Percentiles rank a stretch among this genome's conserved stretches.
Evolutionary conservation across 2,888 invertebrate genomes (phyloP).

Genomic region (Thymelicus lineola): DNA sequence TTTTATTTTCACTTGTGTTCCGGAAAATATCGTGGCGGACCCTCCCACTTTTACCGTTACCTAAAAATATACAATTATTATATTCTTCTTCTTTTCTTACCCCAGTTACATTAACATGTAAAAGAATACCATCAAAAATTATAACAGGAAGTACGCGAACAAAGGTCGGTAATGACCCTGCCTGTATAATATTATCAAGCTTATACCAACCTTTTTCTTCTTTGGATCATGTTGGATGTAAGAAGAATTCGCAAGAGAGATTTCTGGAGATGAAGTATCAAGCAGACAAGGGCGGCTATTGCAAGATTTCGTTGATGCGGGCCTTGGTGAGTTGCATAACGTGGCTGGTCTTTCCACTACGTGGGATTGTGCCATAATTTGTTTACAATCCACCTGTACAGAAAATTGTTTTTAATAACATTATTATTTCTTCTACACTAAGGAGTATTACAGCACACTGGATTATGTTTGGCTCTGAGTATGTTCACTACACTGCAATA

Average conservation of each 20-base stretch:
- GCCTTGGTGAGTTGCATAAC: slow-evolving; percentile 90
- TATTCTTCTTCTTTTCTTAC: not conserved
- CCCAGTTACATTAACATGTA: not conserved
- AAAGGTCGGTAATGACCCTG: too few relatives aligned
- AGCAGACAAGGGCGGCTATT: slow-evolving; percentile 92
- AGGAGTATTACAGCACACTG: too few relatives aligned
- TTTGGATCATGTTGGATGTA: slow-evolving; percentile 94
- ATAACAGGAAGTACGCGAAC: too few relatives aligned
- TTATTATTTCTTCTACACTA: too few relatives aligned
- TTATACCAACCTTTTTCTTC: slow-evolving; percentile 86
- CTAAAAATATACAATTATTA: slow-evolving; percentile 50
- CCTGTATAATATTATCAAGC: too few relatives aligned
- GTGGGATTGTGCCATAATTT: slow-evolving; percentile 97
- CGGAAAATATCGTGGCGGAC: slow-evolving; percentile 94
- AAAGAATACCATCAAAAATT: too few relatives aligned
- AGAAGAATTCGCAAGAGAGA: slow-evolving; percentile 91
- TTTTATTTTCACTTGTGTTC: slow-evolving; percentile 96
- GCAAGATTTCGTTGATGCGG: slow-evolving; percentile 92
- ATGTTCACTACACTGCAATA: too few relatives aligned
- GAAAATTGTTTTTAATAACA: slow-evolving; percentile 6
- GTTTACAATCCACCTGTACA: slow-evolving; percentile 91
- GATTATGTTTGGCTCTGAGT: too few relatives aligned
- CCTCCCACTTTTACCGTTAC: slow-evolving; percentile 95
- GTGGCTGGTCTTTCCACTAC: slow-evolving; percentile 91
- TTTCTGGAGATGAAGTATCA: slow-evolving; percentile 89